A percentile compares a stretch with the other conserved stretches of the same genome.
Conservation (phyloP, 2,113 vertebrate species). For the Solenodon paradoxus region DNA sequence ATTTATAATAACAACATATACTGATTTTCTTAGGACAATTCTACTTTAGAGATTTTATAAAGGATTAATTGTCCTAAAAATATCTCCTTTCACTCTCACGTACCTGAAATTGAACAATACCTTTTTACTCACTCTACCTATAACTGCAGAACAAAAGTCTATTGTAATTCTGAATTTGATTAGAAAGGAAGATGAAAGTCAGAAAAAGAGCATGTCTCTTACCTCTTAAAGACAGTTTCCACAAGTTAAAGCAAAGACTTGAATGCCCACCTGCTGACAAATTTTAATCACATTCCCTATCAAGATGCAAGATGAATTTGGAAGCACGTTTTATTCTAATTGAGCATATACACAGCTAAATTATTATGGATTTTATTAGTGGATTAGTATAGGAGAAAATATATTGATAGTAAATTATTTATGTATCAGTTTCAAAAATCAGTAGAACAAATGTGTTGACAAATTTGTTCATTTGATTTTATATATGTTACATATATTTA, state of each 20-base stretch:
- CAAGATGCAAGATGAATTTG: neutral
- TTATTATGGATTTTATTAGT: neutral
- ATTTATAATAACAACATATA: neutral
- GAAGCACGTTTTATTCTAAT: neutral
- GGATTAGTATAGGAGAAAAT: neutral
- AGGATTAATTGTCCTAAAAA: neutral
- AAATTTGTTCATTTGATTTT: neutral
- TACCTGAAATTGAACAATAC: neutral
- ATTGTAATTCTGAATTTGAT: neutral
- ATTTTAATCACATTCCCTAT: neutral
- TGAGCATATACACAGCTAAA: neutral
- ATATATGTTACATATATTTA: no score
- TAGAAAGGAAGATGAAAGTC: neutral
- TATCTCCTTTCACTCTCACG: neutral
- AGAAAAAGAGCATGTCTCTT: neutral
- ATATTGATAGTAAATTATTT: neutral
- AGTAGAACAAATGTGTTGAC: neutral
- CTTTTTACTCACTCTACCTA: neutral
- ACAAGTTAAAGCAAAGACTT: neutral
- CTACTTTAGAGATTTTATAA: neutral
- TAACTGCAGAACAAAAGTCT: neutral
- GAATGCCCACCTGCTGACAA: neutral
- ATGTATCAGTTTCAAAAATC: neutral
- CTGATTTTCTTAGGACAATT: neutral
- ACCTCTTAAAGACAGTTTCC: neutral